Conservation (phyloP, 2,113 vertebrate species). For the Macrotus californicus region DNA sequence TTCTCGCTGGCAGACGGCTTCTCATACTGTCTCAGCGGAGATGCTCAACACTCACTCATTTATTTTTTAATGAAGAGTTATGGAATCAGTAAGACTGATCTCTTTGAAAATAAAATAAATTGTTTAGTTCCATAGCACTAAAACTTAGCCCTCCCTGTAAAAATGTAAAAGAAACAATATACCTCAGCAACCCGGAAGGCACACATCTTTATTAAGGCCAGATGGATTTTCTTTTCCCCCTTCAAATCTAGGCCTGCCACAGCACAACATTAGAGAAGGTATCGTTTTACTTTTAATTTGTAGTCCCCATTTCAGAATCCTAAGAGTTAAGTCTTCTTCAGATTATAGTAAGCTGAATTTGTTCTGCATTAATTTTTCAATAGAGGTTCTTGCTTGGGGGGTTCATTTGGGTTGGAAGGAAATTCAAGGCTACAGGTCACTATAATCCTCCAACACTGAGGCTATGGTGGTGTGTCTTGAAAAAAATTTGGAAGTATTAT, state of each 20-base stretch:
- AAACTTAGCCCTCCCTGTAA: slow-evolving; percentile 58
- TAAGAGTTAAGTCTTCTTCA: slow-evolving; percentile 32
- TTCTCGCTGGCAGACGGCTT: not conserved
- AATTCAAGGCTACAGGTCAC: not conserved
- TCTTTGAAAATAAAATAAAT: slow-evolving; percentile 61
- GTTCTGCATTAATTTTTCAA: slow-evolving; percentile 40
- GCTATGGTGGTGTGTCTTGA: not conserved
- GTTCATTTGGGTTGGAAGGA: not conserved
- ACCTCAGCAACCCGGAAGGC: not conserved
- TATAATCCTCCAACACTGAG: not conserved
- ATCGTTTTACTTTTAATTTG: slow-evolving; percentile 60
- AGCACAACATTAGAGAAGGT: slow-evolving; percentile 18
- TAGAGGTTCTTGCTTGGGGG: not conserved
- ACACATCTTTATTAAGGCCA: slow-evolving; percentile 73
- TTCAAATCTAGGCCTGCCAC: slow-evolving; percentile 51
- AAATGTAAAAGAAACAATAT: slow-evolving; percentile 65
- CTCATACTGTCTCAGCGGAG: slow-evolving; percentile 17
- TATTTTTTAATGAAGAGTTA: slow-evolving; percentile 56
- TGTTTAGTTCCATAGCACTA: slow-evolving; percentile 57
- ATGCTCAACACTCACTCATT: slow-evolving; percentile 30
- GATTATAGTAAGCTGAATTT: slow-evolving; percentile 36
- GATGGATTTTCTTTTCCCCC: slow-evolving; percentile 50
- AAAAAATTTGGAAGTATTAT: not conserved
- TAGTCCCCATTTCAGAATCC: slow-evolving; percentile 41
- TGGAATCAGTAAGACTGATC: slow-evolving; percentile 52